phyloP scores from a whole-genome alignment of 2,113 vertebrate species.

The Elephantulus edwardii region DNA sequence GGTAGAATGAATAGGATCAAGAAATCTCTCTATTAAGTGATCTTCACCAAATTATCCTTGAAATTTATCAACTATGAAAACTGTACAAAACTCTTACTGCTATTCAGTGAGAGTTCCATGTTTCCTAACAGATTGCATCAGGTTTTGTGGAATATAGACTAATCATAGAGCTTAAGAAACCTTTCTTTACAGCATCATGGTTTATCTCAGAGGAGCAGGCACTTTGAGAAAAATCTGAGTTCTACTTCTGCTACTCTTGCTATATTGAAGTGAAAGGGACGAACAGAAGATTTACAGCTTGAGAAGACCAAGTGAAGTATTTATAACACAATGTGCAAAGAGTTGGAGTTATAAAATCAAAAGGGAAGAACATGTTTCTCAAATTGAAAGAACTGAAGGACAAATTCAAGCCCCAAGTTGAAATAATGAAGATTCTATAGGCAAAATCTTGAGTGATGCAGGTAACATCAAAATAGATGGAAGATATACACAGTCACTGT shows the following conservation, averaged over 20 bases:
- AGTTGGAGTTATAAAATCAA: no score
- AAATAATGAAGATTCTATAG: no score
- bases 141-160: background rate
- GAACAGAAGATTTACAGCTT: no score
- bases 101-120: background rate
- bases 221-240: background rate
- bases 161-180: background rate
- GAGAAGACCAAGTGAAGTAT: no score
- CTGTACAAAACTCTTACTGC: background rate
- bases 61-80: background rate
- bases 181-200: background rate
- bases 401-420: no score
- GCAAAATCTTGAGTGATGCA: no score
- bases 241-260: background rate
- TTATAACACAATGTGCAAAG: no score
- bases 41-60: background rate
- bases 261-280: no score
- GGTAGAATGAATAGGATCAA: background rate
- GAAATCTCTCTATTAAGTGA: background rate
- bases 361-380: no score
- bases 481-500: no score
- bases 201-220: background rate
- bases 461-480: no score
- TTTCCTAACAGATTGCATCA: background rate
- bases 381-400: no score